These are phyloP conservation scores for Anolis sagrei DNA, from an alignment of 2,113 vertebrate species.

Conservation along the genomic window DNA sequence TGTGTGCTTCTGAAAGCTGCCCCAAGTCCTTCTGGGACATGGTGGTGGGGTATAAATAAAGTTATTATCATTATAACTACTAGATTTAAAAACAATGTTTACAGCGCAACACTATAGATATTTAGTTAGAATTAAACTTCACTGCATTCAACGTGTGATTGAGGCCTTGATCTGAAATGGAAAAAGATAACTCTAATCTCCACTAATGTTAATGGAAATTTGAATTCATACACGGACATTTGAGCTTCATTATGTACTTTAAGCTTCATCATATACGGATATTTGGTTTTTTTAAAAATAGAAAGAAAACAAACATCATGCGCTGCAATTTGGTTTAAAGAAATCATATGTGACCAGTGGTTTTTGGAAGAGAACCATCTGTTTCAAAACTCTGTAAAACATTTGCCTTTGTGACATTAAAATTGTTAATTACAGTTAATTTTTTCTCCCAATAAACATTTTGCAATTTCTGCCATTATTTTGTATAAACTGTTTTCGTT, in stretches of 20 bases:
- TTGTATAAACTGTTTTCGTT: background rate
- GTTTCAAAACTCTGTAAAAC: background rate
- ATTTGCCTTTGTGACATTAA: constrained; percentile 18
- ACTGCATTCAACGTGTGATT: background rate
- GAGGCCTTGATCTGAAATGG: background rate
- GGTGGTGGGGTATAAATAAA: too few relatives aligned
- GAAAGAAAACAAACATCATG: too few relatives aligned
- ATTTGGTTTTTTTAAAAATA: too few relatives aligned
- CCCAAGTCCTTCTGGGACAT: too few relatives aligned
- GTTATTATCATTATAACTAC: too few relatives aligned
- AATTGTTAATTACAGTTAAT: constrained; percentile 3
- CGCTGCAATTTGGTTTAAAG: too few relatives aligned
- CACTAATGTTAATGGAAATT: background rate
- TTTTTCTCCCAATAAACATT: background rate
- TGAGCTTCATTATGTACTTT: background rate
- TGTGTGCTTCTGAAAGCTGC: too few relatives aligned
- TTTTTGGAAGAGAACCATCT: constrained; percentile 21
- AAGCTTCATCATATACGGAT: too few relatives aligned
- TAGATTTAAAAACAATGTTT: too few relatives aligned
- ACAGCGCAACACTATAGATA: background rate
- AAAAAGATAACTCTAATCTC: background rate
- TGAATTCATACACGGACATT: background rate
- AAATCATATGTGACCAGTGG: background rate
- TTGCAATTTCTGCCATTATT: constrained; percentile 7
- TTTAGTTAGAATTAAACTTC: too few relatives aligned